phyloP scores from a whole-genome alignment of 2,888 invertebrate genomes.

The Eupithecia inturbata region DNA sequence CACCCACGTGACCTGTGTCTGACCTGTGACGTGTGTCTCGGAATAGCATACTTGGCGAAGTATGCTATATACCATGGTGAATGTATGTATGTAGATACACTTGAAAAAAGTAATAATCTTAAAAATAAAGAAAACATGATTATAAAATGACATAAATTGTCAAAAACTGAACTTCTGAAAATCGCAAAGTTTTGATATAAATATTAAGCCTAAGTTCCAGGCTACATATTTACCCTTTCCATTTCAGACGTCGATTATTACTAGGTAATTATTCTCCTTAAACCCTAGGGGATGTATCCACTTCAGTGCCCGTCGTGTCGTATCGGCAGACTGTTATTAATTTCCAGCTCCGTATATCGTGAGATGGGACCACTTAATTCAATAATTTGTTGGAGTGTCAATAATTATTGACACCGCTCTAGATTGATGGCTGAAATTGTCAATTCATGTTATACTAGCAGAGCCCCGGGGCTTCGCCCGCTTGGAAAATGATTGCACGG shows the following conservation, averaged over 20 bases:
- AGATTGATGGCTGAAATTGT: neutral
- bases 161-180: neutral
- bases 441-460: slow-evolving; percentile 2
- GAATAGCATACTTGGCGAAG: no score
- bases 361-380: slow-evolving; percentile 7
- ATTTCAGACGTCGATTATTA: neutral
- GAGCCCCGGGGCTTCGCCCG: no score
- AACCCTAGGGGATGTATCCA: slow-evolving; percentile 8
- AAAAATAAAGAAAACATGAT: no score
- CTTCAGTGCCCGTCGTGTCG: neutral
- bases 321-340: slow-evolving; percentile 2
- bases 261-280: neutral
- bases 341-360: neutral
- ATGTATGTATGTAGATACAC: no score
- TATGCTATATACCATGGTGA: no score
- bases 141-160: no score
- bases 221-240: neutral
- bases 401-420: slow-evolving; percentile 5
- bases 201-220: neutral
- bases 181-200: neutral
- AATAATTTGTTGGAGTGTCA: neutral
- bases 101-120: no score
- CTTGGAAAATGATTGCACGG: no score
- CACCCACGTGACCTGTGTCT: no score
- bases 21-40: no score